A percentile compares a stretch with the other conserved stretches of the same genome.
Evolutionary conservation across 2,113 vertebrate species (phyloP).

Genomic region (Dromas ardeola): DNA sequence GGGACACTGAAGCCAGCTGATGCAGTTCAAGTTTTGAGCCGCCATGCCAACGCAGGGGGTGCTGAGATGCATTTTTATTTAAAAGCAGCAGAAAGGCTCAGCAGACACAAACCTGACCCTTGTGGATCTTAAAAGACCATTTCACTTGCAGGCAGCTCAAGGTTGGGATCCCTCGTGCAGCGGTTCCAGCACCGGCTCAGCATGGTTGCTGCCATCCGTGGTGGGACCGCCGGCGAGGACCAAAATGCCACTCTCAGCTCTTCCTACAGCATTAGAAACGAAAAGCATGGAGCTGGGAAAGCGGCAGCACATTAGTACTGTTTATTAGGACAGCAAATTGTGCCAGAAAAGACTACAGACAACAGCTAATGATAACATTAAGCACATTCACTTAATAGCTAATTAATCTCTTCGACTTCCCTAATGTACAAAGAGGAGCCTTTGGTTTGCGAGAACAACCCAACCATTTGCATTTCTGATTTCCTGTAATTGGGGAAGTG

Average conservation of each 20-base stretch:
- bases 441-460: not conserved
- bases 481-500: not conserved
- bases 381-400: not conserved
- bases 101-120: not conserved
- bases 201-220: fast-evolving
- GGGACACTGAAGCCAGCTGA: not conserved
- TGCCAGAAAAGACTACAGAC: not conserved
- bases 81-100: not conserved
- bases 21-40: no score
- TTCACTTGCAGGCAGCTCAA: fast-evolving
- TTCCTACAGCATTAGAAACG: fast-evolving
- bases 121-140: fast-evolving
- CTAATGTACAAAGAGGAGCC: not conserved
- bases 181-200: fast-evolving
- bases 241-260: fast-evolving
- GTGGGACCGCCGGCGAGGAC: not conserved
- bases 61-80: fast-evolving
- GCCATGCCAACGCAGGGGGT: fast-evolving
- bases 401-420: conserved; percentile 44
- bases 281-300: not conserved
- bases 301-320: not conserved
- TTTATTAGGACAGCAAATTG: not conserved
- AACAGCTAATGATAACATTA: not conserved
- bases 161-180: not conserved
- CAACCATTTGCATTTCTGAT: not conserved